Conservation (phyloP, 2,888 invertebrate genomes). For the Troides oblongomaculatus region DNA sequence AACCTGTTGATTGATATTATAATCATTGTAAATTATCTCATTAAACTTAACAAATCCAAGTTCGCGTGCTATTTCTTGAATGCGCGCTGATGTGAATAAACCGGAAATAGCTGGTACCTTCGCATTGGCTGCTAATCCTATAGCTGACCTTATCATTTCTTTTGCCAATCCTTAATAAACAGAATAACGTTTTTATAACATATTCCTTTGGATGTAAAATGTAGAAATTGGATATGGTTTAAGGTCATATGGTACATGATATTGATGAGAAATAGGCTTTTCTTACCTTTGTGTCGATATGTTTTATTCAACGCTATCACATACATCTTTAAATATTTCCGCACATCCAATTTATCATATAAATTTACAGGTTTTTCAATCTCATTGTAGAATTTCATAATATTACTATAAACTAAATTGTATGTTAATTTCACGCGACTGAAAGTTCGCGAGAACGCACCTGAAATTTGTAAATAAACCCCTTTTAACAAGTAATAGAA, state of each 20-base stretch:
- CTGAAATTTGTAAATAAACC: conserved; percentile 40
- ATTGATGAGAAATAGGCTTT: background rate
- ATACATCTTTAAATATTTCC: conserved; percentile 68
- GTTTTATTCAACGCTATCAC: conserved; percentile 61
- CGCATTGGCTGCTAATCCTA: conserved; percentile 54
- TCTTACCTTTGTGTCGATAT: conserved; percentile 68
- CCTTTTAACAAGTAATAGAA: too few species aligned
- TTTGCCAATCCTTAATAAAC: conserved; percentile 58
- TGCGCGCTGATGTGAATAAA: conserved; percentile 58
- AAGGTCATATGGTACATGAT: too few species aligned
- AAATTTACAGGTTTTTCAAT: conserved; percentile 63
- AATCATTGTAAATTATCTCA: conserved; percentile 64
- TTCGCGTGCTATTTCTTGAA: conserved; percentile 55
- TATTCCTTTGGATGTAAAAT: too few species aligned
- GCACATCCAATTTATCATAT: conserved; percentile 51
- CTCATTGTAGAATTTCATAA: conserved; percentile 65
- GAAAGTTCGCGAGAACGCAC: conserved; percentile 68
- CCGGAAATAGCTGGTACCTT: conserved; percentile 60
- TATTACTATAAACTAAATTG: conserved; percentile 56
- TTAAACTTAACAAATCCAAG: conserved; percentile 61
- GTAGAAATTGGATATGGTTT: too few species aligned
- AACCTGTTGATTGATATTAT: conserved; percentile 60
- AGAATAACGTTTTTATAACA: background rate
- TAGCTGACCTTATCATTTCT: conserved; percentile 64
- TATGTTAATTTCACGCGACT: conserved; percentile 68